These are phyloP conservation scores for Tautogolabrus adspersus DNA, from an alignment of 2,113 vertebrate species.

Conservation along the genomic window DNA sequence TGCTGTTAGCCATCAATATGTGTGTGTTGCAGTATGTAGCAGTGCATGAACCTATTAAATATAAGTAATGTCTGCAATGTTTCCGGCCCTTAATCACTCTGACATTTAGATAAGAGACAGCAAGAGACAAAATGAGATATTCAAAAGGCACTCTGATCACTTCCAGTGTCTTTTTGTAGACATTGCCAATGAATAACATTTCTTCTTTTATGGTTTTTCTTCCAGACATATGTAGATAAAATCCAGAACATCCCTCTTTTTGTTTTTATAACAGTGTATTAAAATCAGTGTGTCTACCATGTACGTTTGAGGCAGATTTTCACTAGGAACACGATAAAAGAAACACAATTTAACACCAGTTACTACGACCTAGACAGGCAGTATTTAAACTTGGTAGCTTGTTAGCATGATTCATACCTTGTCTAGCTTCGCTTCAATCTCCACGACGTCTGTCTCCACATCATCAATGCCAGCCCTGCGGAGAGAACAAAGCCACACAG, in stretches of 20 bases:
- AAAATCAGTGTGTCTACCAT: too few species aligned
- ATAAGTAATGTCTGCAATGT: conserved; percentile 6
- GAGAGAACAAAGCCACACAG: conserved; percentile 55
- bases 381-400: too few species aligned
- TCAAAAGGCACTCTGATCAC: neutral
- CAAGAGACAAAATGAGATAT: neutral
- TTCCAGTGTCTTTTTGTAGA: conserved; percentile 1
- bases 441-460: conserved; percentile 96
- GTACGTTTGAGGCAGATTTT: too few species aligned
- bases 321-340: neutral
- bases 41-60: conserved; percentile 24
- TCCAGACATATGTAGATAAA: too few species aligned
- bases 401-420: conserved; percentile 85
- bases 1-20: neutral
- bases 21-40: conserved; percentile 1
- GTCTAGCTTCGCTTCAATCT: conserved; percentile 96
- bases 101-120: conserved; percentile 40
- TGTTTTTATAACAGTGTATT: too few species aligned
- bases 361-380: neutral
- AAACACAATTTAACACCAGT: neutral
- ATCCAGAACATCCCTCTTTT: too few species aligned
- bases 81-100: conserved; percentile 41
- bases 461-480: conserved; percentile 95
- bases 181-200: neutral
- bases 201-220: too few species aligned